Evolutionary conservation across 2,888 invertebrate species (phyloP).

Genomic region (Ophion ellenae): DNA sequence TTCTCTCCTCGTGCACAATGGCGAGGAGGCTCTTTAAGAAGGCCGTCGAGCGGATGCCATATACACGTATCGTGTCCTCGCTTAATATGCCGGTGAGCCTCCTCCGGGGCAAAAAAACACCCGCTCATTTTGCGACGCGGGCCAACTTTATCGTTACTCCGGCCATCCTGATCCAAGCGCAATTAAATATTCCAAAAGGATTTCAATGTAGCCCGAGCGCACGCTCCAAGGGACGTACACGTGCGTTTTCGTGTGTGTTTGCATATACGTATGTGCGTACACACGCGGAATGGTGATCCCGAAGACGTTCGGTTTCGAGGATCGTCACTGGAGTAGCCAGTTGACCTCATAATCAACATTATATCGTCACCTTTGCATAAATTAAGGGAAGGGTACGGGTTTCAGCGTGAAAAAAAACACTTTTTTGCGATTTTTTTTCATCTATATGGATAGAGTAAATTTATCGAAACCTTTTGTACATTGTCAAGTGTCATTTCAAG

Average conservation of each 20-base stretch:
- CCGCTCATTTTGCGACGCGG: conserved; percentile 57
- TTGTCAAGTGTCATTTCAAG: no score
- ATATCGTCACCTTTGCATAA: no score
- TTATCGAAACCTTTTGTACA: no score
- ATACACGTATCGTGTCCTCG: conserved; percentile 53
- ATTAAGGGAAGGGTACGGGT: no score
- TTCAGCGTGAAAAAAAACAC: no score
- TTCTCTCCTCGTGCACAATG: background rate
- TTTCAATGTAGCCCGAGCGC: conserved; percentile 13
- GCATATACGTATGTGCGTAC: background rate
- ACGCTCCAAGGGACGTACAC: background rate
- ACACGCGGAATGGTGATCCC: no score
- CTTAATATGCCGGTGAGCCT: conserved; percentile 63
- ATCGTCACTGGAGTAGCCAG: no score
- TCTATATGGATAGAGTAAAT: no score
- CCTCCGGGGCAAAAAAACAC: conserved; percentile 53
- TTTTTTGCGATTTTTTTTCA: no score
- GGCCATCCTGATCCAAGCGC: conserved; percentile 15
- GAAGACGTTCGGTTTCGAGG: no score
- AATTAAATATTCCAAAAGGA: conserved; percentile 58
- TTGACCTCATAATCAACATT: no score
- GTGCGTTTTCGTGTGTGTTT: background rate
- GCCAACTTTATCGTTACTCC: conserved; percentile 53
- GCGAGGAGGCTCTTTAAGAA: conserved; percentile 39
- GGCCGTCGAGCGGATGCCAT: conserved; percentile 52